These are phyloP conservation scores for Neuroterus valhalla DNA, from an alignment of 1,140 invertebrate species.

Conservation along the genomic window DNA sequence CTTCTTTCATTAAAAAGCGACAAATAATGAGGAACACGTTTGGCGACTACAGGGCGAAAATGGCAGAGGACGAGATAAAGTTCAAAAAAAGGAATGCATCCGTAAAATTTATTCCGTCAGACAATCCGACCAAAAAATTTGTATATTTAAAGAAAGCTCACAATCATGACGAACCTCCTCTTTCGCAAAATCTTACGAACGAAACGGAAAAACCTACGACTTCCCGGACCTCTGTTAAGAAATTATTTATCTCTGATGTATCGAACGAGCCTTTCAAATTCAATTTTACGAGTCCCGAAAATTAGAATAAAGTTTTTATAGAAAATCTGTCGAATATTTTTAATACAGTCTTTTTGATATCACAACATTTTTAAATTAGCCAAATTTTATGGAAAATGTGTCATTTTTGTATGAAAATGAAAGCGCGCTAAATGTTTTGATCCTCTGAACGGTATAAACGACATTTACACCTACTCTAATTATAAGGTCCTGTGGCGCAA, in stretches of 20 bases:
- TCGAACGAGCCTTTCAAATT: conserved; percentile 74
- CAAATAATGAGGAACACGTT: conserved; percentile 84
- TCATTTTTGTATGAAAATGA: not conserved
- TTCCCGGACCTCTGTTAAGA: not conserved
- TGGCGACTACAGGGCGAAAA: conserved; percentile 84
- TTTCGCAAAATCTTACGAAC: conserved; percentile 35
- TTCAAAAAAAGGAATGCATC: conserved; percentile 67
- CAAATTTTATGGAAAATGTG: no score
- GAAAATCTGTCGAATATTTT: not conserved
- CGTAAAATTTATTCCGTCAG: conserved; percentile 70
- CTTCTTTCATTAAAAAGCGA: conserved; percentile 81
- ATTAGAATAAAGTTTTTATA: conserved; percentile 31
- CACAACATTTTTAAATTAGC: no score
- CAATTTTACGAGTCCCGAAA: conserved; percentile 68
- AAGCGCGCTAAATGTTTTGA: not conserved
- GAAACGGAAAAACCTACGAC: conserved; percentile 34
- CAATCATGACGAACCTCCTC: conserved; percentile 19
- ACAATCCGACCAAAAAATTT: conserved; percentile 73
- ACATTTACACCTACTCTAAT: not conserved
- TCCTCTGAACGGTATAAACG: not conserved
- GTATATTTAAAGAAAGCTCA: conserved; percentile 76
- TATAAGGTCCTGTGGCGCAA: conserved; percentile 88
- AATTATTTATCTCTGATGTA: conserved; percentile 39
- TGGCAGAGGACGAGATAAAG: conserved; percentile 84
- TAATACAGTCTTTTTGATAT: no score